Evolutionary conservation across 2,113 vertebrate genomes (phyloP).

Genomic region (Paracanthobrama guichenoti): DNA sequence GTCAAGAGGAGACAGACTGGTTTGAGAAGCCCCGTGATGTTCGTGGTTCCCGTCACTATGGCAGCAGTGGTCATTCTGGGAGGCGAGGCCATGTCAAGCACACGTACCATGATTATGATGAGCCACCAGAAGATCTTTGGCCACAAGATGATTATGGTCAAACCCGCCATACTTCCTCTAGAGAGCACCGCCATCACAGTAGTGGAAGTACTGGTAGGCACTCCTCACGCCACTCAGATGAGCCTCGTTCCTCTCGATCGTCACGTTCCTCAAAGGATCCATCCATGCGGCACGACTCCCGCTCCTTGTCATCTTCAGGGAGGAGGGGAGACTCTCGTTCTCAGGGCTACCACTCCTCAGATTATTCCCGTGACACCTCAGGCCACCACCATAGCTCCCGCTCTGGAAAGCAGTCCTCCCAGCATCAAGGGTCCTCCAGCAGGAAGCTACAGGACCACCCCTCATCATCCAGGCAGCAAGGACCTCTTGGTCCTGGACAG

Average conservation of each 20-base stretch:
- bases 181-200: conserved; percentile 89
- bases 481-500: conserved; percentile 49
- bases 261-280: conserved; percentile 86
- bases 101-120: conserved; percentile 94
- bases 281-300: conserved; percentile 81
- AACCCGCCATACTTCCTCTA: conserved; percentile 77
- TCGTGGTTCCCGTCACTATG: conserved; percentile 90
- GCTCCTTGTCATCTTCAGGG: conserved; percentile 79
- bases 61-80: conserved; percentile 83
- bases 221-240: conserved; percentile 85
- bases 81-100: conserved; percentile 90
- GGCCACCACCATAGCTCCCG: conserved; percentile 81
- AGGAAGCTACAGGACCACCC: conserved; percentile 65
- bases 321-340: conserved; percentile 84
- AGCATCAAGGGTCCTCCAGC: conserved; percentile 69
- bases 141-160: conserved; percentile 88
- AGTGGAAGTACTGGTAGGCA: conserved; percentile 84
- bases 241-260: conserved; percentile 81
- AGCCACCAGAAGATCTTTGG: conserved; percentile 91
- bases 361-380: conserved; percentile 82
- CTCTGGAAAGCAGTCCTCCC: conserved; percentile 64
- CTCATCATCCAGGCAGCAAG: conserved; percentile 59
- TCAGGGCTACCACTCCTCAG: conserved; percentile 79
- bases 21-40: conserved; percentile 96
- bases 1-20: conserved; percentile 99